Evolutionary conservation across 2,113 vertebrate genomes (phyloP), one percentile per base, ranked within the genome.

Genomic region (Charina bottae): DNA sequence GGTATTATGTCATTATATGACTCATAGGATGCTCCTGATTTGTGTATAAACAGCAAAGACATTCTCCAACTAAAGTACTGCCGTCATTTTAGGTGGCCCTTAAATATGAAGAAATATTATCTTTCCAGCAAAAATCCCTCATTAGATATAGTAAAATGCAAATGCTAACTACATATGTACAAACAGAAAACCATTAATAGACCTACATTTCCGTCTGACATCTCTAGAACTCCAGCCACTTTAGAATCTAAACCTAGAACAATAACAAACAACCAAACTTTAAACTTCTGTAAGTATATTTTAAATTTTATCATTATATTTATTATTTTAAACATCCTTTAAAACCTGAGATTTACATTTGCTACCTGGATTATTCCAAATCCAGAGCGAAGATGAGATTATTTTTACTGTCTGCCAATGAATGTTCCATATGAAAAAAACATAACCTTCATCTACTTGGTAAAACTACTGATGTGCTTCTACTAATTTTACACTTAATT

Each of bases 171-270:
- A 88, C 5, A 89, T 9, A 88, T 8, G 23, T 89, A 92, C 46
- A 85, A 6, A 37, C 91, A 37, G 62, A 91, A 37, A 92, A 53
- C 94, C 2, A 97, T 54, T 89, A 89, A 53, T 17, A 84, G 13
- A 54, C 96, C 83, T 94, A 97, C 97, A 96, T 97, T 72, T 85
- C 60, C 91, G 93, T 94, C 94, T 72, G 91, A 21, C 42, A 92
- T 33, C 89, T 93, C 85, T 55, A 94, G 89, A 96, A 95, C 85
- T 96, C 94, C 94, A 93, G 86, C 11, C 90, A 92, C 93, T 93
- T 94, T 62, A 26, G 0, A n/a, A 90, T 87, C 95, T 96, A 96
- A 91, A 89, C 93, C 92, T 90, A 94, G 28, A 95, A 94, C 46
- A 23, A 96, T 28, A 97, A 87, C 0, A 96, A 90, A 94, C 19